Conservation (phyloP, 2,888 invertebrate genomes). For the Zaprionus obscuricornis region DNA sequence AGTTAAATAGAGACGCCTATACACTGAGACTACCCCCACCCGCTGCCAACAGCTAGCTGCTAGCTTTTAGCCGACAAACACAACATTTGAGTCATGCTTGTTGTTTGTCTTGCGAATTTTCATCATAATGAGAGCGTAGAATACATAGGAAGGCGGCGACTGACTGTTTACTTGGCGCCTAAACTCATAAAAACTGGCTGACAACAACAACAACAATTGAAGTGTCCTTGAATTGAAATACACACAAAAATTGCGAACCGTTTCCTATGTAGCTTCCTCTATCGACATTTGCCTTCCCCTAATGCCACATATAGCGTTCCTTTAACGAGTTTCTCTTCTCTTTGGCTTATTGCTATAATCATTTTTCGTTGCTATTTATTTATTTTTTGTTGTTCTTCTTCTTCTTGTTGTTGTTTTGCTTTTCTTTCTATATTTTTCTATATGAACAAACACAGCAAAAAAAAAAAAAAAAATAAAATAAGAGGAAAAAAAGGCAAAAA, state of each 20-base stretch:
- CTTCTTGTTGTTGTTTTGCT: too few relatives aligned
- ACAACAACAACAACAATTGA: too few relatives aligned
- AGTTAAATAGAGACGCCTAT: not conserved
- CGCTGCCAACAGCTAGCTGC: not conserved
- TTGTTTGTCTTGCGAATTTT: slow-evolving; percentile 33
- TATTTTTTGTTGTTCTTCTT: too few relatives aligned
- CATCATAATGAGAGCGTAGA: slow-evolving; percentile 17
- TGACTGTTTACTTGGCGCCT: slow-evolving; percentile 29
- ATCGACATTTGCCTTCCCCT: too few relatives aligned
- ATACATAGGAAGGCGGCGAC: too few relatives aligned
- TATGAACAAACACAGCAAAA: slow-evolving; percentile 27
- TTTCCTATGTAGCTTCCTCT: not conserved
- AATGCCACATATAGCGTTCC: too few relatives aligned
- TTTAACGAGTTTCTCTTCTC: too few relatives aligned
- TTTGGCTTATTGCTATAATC: too few relatives aligned
- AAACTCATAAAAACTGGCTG: slow-evolving; percentile 32
- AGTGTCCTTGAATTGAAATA: slow-evolving; percentile 22
- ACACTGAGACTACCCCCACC: not conserved
- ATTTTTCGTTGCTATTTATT: not conserved
- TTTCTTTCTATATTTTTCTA: slow-evolving; percentile 6
- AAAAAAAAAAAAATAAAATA: slow-evolving; percentile 1
- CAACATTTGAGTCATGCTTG: slow-evolving; percentile 24
- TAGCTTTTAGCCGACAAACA: too few relatives aligned
- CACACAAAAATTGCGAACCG: not conserved
- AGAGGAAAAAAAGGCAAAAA: slow-evolving; percentile 9